Percentiles rank a stretch among this genome's conserved stretches.
These are phyloP conservation scores for Drosophila lutescens DNA, from an alignment of 2,888 invertebrate genomes.

Conservation along the genomic window DNA sequence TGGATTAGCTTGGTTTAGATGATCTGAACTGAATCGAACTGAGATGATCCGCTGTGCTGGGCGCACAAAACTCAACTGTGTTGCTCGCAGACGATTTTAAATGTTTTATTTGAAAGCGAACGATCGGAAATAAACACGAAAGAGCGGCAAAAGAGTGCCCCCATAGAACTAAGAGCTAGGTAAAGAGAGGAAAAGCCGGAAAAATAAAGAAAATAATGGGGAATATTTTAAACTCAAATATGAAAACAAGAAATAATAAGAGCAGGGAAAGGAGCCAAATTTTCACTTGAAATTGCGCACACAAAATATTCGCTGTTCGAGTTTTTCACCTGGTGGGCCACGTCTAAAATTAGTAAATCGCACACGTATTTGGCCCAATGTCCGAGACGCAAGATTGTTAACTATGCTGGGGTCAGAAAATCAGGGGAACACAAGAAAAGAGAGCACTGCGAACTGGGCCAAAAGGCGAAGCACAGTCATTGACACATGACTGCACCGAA, in stretches of 20 bases:
- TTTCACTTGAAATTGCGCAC: slow-evolving; percentile 65
- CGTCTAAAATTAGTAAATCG: slow-evolving; percentile 74
- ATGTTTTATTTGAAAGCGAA: slow-evolving; percentile 75
- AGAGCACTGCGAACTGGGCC: slow-evolving; percentile 62
- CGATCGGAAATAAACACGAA: slow-evolving; percentile 69
- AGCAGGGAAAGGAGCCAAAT: slow-evolving; percentile 59
- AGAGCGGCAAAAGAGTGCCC: slow-evolving; percentile 34
- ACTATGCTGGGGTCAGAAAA: slow-evolving; percentile 77
- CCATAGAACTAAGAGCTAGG: slow-evolving; percentile 30
- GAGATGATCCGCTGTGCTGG: slow-evolving; percentile 68
- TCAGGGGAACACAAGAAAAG: slow-evolving; percentile 26
- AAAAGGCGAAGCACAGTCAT: slow-evolving; percentile 77
- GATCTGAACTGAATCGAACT: slow-evolving; percentile 32
- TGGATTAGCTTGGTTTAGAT: slow-evolving; percentile 11
- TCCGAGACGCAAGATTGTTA: slow-evolving; percentile 68
- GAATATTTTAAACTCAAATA: slow-evolving; percentile 39
- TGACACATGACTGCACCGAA: slow-evolving; percentile 59
- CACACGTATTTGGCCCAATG: slow-evolving; percentile 79
- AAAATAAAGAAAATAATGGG: slow-evolving; percentile 40
- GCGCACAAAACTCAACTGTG: slow-evolving; percentile 75
- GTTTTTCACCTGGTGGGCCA: slow-evolving; percentile 67
- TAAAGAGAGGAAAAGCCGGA: slow-evolving; percentile 56
- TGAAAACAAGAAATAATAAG: slow-evolving; percentile 24
- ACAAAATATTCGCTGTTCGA: slow-evolving; percentile 15
- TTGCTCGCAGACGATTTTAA: slow-evolving; percentile 64